Evolutionary conservation across 2,888 invertebrate genomes (phyloP), one percentile per base, ranked within the genome.

Genomic region (Cosmia pyralina): DNA sequence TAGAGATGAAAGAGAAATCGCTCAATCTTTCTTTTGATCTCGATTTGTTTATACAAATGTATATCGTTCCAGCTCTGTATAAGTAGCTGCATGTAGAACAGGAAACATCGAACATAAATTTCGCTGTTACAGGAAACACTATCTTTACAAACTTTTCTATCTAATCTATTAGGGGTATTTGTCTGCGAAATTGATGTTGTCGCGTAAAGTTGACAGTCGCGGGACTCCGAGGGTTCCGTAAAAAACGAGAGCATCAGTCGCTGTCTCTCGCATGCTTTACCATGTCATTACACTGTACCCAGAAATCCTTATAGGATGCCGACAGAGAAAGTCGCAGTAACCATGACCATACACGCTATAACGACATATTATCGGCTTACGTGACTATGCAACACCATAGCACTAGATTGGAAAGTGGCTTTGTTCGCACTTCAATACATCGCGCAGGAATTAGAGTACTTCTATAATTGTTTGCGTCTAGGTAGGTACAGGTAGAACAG

Each of bases 211-310:
- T 84, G 76, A 82, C 87, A 72, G 68, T 60, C 58, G 53, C 69
- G 76, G 77, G 72, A 69, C 67, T 57, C 52, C 19, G 59, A 53
- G 79, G 75, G 77, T 69, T 76, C 50, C 55, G 76, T 79, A 87
- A 87, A 85, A 86, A 91, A 85, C 79, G 83, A 75, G 78, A 83
- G 75, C 88, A 89, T 91, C 85, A 88, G 80, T 90, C 89, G 78
- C 81, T 85, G 89, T 88, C 90, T 75, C 69, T 71, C 74, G 76
- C 90, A 90, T 83, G 84, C 81, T 82, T 79, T 81, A 46, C 75
- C 68, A 59, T 64, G 64, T 67, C 71, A 69, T 66, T 63, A 78
- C 44, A 22, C 28, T n/a, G 50, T 69, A 66, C 70, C 19, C 71
- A 53, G 69, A 66, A 55, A 74, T 62, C 58, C 63, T 70, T 75